These are phyloP conservation scores for Mactra quadrangularis DNA, from an alignment of 1,140 invertebrate species.

Conservation along the genomic window DNA sequence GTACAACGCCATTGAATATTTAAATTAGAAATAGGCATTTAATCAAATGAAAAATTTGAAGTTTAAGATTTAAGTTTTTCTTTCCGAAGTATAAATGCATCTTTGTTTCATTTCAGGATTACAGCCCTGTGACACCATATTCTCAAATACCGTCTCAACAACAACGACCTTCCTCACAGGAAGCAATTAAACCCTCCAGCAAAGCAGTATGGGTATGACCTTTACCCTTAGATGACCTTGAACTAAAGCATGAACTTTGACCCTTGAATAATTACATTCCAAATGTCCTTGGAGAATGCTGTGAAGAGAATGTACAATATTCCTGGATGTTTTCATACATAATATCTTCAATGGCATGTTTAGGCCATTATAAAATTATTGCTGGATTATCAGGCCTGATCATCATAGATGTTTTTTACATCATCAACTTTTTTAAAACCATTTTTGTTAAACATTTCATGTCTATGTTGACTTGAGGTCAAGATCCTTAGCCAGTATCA, in stretches of 20 bases:
- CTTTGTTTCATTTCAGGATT: slow-evolving; percentile 34
- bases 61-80: too few relatives aligned
- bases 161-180: slow-evolving; percentile 22
- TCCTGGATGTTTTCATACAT: background rate
- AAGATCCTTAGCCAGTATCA: too few relatives aligned
- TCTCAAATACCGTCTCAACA: background rate
- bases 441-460: background rate
- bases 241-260: slow-evolving; percentile 21
- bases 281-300: background rate
- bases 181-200: slow-evolving; percentile 43
- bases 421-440: background rate
- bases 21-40: too few relatives aligned
- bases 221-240: slow-evolving; percentile 31
- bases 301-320: background rate
- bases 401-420: background rate
- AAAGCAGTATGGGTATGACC: slow-evolving; percentile 51
- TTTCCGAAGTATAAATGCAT: too few relatives aligned
- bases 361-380: background rate
- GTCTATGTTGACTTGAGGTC: too few relatives aligned
- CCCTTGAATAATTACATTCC: background rate
- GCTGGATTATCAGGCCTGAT: background rate
- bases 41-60: too few relatives aligned
- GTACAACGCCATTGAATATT: too few relatives aligned
- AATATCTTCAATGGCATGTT: background rate
- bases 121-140: slow-evolving; percentile 16